Conservation (phyloP, 1,140 invertebrate genomes). For the Euura saliciscinereae region DNA sequence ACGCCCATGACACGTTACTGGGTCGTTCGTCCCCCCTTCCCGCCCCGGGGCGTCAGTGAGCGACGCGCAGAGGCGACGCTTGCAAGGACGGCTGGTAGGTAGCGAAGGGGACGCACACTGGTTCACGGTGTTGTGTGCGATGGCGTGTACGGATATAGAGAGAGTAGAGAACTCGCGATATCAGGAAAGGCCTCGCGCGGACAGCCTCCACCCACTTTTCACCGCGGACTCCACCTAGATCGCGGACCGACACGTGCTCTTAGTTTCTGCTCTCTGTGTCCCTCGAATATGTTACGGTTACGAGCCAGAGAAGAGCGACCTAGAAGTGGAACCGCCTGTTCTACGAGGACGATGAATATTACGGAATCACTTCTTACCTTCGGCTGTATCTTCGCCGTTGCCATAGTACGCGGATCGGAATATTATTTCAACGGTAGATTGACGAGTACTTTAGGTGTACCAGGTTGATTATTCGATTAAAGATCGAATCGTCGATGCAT, state of each 20-base stretch:
- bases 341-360: neutral
- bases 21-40: slow-evolving; percentile 6
- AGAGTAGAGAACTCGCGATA: slow-evolving; percentile 32
- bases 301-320: too few species aligned
- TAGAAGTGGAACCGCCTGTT: too few species aligned
- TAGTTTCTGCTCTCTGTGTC: neutral
- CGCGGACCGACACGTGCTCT: slow-evolving; percentile 47
- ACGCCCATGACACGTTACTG: neutral
- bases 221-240: slow-evolving; percentile 57
- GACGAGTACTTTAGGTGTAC: neutral
- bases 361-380: neutral
- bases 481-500: neutral
- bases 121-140: too few species aligned
- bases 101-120: neutral
- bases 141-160: too few species aligned
- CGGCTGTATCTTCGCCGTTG: slow-evolving; percentile 9
- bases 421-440: neutral
- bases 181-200: slow-evolving; percentile 44
- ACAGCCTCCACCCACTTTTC: slow-evolving; percentile 57
- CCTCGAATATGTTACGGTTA: too few species aligned
- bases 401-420: neutral
- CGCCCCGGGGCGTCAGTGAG: neutral
- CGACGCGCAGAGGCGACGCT: slow-evolving; percentile 2
- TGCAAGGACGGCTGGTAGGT: slow-evolving; percentile 16
- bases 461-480: neutral